These are phyloP conservation scores for Zhengitettix transpicula DNA, from an alignment of 2,888 invertebrate species.

Conservation along the genomic window DNA sequence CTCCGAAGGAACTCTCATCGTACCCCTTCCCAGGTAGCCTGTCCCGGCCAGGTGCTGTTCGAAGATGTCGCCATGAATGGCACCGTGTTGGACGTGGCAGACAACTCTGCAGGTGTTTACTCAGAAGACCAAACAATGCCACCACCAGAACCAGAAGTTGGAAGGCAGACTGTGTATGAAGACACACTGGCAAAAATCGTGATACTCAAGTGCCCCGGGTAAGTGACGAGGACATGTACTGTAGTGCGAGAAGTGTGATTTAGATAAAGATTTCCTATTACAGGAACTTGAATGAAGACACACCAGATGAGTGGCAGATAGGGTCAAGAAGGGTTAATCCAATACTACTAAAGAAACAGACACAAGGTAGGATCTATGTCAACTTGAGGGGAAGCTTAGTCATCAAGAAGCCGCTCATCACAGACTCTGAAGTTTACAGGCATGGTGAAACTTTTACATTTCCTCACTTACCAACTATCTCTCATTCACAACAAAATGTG, in stretches of 20 bases:
- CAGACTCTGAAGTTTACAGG: constrained; percentile 44
- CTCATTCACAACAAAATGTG: too few species aligned
- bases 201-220: constrained; percentile 34
- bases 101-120: constrained; percentile 43
- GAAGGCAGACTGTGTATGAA: constrained; percentile 26
- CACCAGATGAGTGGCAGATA: constrained; percentile 38
- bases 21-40: constrained; percentile 24
- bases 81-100: constrained; percentile 35
- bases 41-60: constrained; percentile 30
- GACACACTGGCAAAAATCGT: constrained; percentile 22
- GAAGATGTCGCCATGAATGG: constrained; percentile 34
- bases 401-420: constrained; percentile 31
- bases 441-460: constrained; percentile 15
- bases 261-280: not conserved
- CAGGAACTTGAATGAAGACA: constrained; percentile 33
- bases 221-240: constrained; percentile 8
- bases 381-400: constrained; percentile 39
- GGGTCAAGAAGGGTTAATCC: constrained; percentile 33
- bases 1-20: not conserved
- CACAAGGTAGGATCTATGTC: constrained; percentile 36
- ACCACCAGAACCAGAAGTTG: constrained; percentile 25
- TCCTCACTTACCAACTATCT: constrained; percentile 5
- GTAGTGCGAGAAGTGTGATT: not conserved
- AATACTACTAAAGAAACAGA: constrained; percentile 28
- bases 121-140: constrained; percentile 34